Percentiles rank a stretch among this genome's conserved stretches.
Evolutionary conservation across 2,797 vertebrate species (phyloP).

Genomic region (Aphelocoma californica): DNA sequence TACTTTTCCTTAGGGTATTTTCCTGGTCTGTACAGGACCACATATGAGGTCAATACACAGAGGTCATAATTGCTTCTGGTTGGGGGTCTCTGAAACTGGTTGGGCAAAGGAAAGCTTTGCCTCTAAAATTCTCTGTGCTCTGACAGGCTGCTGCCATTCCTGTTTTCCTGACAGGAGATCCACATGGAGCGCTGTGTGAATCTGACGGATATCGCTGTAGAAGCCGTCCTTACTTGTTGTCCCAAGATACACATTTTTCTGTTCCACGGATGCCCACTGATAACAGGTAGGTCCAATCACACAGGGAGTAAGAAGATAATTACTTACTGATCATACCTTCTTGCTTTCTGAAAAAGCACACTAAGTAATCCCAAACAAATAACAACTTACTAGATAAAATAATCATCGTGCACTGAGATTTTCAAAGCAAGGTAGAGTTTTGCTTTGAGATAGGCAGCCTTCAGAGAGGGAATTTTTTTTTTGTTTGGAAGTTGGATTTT

Average conservation of each 20-base stretch:
- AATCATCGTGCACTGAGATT: neutral
- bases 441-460: neutral
- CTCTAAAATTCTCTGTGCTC: neutral
- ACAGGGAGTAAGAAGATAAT: neutral
- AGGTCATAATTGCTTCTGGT: neutral
- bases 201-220: slow-evolving; percentile 81
- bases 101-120: neutral
- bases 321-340: neutral
- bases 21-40: neutral
- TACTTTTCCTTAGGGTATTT: neutral
- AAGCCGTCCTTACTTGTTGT: slow-evolving; percentile 80
- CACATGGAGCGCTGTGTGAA: slow-evolving; percentile 83
- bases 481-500: neutral
- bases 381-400: neutral
- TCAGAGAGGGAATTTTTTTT: neutral
- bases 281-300: slow-evolving; percentile 79
- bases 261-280: slow-evolving; percentile 84
- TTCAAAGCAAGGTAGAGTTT: neutral
- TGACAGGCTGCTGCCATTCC: neutral
- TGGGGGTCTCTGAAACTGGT: neutral
- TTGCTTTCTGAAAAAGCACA: neutral
- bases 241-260: slow-evolving; percentile 82
- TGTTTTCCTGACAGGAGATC: slow-evolving; percentile 75
- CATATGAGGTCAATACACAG: neutral
- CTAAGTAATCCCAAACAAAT: neutral